Conservation (phyloP, 2,888 invertebrate species). For the Tholera decimalis region DNA sequence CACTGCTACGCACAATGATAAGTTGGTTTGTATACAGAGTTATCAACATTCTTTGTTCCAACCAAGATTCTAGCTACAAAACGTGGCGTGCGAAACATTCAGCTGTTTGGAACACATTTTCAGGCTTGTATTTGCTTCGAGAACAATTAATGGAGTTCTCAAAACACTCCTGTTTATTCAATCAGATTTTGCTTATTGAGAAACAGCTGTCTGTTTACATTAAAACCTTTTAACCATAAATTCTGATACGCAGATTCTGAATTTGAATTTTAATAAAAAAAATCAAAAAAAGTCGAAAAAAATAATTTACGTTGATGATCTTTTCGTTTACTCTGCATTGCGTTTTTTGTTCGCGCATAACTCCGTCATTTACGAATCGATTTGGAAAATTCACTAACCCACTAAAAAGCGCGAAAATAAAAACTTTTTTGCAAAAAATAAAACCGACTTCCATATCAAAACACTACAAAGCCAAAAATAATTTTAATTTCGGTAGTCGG, state of each 20-base stretch:
- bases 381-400: too few relatives aligned
- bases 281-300: not conserved
- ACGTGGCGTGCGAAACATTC: conserved; percentile 38
- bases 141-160: conserved; percentile 10
- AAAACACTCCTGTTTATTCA: conserved; percentile 11
- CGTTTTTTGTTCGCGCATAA: too few relatives aligned
- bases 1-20: conserved; percentile 18
- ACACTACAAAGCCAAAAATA: too few relatives aligned
- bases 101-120: conserved; percentile 16
- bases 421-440: too few relatives aligned
- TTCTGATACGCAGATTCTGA: too few relatives aligned
- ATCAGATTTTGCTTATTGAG: conserved; percentile 2
- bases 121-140: conserved; percentile 6
- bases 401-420: too few relatives aligned
- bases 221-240: too few relatives aligned
- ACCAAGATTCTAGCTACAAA: conserved; percentile 47
- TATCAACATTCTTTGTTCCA: conserved; percentile 58
- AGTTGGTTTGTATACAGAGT: conserved; percentile 40
- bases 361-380: too few relatives aligned
- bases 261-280: conserved; percentile 1
- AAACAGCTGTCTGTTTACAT: not conserved
- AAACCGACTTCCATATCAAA: too few relatives aligned
- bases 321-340: too few relatives aligned
- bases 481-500: too few relatives aligned
- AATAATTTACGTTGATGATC: not conserved